Percentiles rank a stretch among this genome's conserved stretches.
These are phyloP conservation scores for Gibbula magus DNA, from an alignment of 2,888 invertebrate species.

Conservation along the genomic window DNA sequence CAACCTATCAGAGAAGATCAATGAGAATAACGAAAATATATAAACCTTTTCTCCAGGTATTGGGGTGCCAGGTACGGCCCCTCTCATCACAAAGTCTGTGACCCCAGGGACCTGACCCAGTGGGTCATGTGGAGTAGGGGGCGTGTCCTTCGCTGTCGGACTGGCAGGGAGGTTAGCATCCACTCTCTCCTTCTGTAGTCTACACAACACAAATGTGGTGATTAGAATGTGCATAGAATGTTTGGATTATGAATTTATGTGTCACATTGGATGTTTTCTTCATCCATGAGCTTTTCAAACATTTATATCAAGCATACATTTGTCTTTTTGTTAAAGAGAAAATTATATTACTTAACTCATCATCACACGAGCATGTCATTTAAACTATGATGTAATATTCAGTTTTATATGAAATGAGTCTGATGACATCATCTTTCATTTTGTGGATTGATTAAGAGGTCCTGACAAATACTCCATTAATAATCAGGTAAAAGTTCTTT, in stretches of 20 bases:
- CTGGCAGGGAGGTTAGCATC: not conserved
- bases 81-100: constrained; percentile 47
- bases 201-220: not conserved
- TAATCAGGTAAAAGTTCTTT: no score
- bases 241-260: no score
- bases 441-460: no score
- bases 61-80: constrained; percentile 58
- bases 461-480: no score
- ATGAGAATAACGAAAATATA: not conserved
- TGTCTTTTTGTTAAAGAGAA: not conserved
- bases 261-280: not conserved
- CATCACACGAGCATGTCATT: no score
- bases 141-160: not conserved
- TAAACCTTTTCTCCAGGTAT: constrained; percentile 57
- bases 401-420: no score
- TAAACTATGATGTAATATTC: no score
- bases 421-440: no score
- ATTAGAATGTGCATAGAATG: no score
- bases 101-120: constrained; percentile 35
- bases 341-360: not conserved
- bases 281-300: no score
- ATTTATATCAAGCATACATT: no score
- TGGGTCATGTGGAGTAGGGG: constrained; percentile 23
- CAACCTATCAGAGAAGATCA: no score
- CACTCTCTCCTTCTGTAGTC: constrained; percentile 2